Conservation (phyloP, 1,140 invertebrate genomes). For the Drosophila kanapiae region DNA sequence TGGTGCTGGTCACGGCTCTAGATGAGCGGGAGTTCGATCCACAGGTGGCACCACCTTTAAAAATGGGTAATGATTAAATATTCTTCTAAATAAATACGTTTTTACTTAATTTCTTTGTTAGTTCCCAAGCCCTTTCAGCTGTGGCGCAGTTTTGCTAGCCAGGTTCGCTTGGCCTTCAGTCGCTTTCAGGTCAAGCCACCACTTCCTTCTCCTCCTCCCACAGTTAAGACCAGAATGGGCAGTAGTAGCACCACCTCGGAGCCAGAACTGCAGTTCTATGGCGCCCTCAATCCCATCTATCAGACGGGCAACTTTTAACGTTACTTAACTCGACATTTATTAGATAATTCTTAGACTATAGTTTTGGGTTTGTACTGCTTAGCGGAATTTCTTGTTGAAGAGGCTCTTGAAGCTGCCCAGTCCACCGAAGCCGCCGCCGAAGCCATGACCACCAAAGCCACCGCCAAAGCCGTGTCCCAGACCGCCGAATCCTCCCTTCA, state of each 20-base stretch:
- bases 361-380: constrained; percentile 27
- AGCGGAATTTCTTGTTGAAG: constrained; percentile 63
- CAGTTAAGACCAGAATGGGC: constrained; percentile 17
- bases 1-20: constrained; percentile 15
- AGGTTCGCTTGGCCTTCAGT: constrained; percentile 25
- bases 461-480: constrained; percentile 59
- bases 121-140: constrained; percentile 30
- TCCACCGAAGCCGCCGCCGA: constrained; percentile 60
- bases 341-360: constrained; percentile 30
- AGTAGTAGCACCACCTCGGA: constrained; percentile 27
- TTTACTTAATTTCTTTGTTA: not conserved
- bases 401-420: constrained; percentile 60
- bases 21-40: constrained; percentile 61
- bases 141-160: constrained; percentile 52
- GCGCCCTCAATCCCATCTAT: constrained; percentile 66
- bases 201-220: constrained; percentile 7
- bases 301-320: constrained; percentile 59
- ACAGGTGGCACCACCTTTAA: constrained; percentile 47
- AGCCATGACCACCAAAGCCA: constrained; percentile 57
- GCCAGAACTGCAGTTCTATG: constrained; percentile 54
- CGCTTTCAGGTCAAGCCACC: constrained; percentile 21
- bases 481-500: constrained; percentile 62
- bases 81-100: not conserved
- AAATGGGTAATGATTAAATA: constrained; percentile 19
- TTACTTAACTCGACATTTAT: constrained; percentile 37